Evolutionary conservation across 2,113 vertebrate genomes (phyloP).

Genomic region (Calyptomena viridis): DNA sequence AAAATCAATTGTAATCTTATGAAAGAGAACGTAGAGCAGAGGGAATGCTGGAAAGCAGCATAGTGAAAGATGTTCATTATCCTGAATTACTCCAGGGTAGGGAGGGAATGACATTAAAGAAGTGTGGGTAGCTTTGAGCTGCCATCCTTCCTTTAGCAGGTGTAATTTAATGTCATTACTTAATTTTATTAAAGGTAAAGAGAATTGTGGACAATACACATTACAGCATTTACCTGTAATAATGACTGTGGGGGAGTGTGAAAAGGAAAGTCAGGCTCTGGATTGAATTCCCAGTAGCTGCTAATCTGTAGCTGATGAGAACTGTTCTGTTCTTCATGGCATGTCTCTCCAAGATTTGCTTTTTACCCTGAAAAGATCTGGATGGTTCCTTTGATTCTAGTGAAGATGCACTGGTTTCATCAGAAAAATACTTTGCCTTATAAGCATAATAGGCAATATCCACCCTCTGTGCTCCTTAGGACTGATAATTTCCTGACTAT

Average conservation of each 20-base stretch:
- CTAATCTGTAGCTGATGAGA: neutral
- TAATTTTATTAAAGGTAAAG: conserved; percentile 60
- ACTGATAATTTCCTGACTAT: neutral
- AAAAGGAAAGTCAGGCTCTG: neutral
- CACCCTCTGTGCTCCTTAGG: neutral
- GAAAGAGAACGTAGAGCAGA: conserved; percentile 25
- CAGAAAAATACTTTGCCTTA: neutral
- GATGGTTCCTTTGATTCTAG: neutral
- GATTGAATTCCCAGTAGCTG: conserved; percentile 7
- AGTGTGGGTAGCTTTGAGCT: conserved; percentile 47
- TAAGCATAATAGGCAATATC: neutral
- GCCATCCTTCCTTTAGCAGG: conserved; percentile 14
- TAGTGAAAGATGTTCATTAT: conserved; percentile 49
- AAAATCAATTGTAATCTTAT: conserved; percentile 57
- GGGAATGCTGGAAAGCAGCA: conserved; percentile 20
- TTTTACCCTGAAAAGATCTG: neutral
- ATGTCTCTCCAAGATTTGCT: neutral
- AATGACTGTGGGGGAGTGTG: conserved; percentile 5
- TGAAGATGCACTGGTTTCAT: neutral
- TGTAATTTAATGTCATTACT: conserved; percentile 50
- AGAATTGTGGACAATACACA: conserved; percentile 28
- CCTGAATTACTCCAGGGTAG: conserved; percentile 32
- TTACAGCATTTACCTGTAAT: conserved; percentile 25
- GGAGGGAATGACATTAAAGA: conserved; percentile 31
- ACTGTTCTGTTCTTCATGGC: neutral